Conservation (phyloP, 1,140 invertebrate genomes). For the Cherax quadricarinatus region DNA sequence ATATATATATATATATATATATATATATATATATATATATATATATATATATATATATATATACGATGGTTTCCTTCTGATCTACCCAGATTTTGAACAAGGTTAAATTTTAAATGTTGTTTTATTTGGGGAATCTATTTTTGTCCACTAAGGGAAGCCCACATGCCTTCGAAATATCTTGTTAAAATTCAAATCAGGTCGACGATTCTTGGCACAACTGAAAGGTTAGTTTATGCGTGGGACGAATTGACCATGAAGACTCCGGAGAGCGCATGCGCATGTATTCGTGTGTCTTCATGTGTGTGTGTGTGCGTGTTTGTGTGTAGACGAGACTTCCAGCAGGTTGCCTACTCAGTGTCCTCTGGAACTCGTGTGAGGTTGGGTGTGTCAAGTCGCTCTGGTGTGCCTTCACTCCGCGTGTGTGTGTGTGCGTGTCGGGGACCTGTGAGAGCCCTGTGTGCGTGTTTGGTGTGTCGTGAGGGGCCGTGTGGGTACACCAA, state of each 20-base stretch:
- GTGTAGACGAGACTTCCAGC: constrained; percentile 8
- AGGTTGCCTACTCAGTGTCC: constrained; percentile 15
- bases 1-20: no score
- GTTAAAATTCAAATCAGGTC: no score
- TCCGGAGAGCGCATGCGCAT: neutral
- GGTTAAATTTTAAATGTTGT: no score
- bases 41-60: no score
- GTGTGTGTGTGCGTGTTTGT: constrained; percentile 12
- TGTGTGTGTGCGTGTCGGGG: constrained; percentile 1
- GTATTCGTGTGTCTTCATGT: neutral
- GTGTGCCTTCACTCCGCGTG: neutral
- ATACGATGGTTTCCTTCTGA: no score
- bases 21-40: no score
- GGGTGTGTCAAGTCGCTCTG: neutral
- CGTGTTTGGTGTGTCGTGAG: neutral
- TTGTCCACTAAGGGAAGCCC: no score
- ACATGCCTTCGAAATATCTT: no score
- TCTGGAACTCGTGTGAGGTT: neutral
- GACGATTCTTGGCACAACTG: neutral
- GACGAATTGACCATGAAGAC: neutral
- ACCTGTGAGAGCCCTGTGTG: neutral
- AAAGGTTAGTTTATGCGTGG: neutral
- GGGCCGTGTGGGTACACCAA: neutral
- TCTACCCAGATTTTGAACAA: no score
- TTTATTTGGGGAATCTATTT: no score